A percentile compares a stretch with the other conserved stretches of the same genome.
phyloP scores from a whole-genome alignment of 2,888 invertebrate species.

The Conchocele bisecta region DNA sequence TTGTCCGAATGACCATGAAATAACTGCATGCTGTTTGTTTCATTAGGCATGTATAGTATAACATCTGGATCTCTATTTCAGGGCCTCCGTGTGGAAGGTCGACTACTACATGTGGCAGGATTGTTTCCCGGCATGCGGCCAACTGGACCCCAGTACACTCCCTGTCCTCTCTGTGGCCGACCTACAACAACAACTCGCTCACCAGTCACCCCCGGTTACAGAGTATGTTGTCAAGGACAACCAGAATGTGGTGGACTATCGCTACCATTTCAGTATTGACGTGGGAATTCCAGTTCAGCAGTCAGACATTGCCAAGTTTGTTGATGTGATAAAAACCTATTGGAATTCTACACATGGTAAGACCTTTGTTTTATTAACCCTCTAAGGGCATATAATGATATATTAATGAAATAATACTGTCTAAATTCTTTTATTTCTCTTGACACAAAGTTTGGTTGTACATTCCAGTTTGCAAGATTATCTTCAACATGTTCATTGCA shows the following conservation, averaged over 20 bases:
- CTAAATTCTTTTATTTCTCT: too few species aligned
- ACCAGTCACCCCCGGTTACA: conserved; percentile 36
- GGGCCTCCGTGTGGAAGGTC: conserved; percentile 56
- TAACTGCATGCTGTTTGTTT: too few species aligned
- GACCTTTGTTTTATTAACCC: too few species aligned
- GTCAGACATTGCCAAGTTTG: conserved; percentile 40
- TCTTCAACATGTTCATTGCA: too few species aligned
- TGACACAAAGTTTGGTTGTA: too few species aligned
- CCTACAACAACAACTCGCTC: conserved; percentile 35
- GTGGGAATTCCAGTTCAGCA: conserved; percentile 39
- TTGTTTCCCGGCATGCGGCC: conserved; percentile 23
- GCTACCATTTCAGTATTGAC: conserved; percentile 52
- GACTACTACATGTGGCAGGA: conserved; percentile 57
- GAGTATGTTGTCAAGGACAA: conserved; percentile 24
- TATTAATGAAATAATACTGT: too few species aligned
- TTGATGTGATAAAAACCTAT: conserved; percentile 23
- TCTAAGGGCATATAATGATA: too few species aligned
- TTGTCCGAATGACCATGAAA: too few species aligned
- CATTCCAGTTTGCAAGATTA: too few species aligned
- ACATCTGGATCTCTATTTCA: conserved; percentile 30
- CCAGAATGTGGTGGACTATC: conserved; percentile 43
- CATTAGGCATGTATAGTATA: too few species aligned
- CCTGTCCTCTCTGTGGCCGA: conserved; percentile 43
- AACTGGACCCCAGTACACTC: conserved; percentile 57
- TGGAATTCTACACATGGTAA: conserved; percentile 48